phyloP scores from a whole-genome alignment of 2,797 vertebrate genomes.

The Fistularia commersonii region DNA sequence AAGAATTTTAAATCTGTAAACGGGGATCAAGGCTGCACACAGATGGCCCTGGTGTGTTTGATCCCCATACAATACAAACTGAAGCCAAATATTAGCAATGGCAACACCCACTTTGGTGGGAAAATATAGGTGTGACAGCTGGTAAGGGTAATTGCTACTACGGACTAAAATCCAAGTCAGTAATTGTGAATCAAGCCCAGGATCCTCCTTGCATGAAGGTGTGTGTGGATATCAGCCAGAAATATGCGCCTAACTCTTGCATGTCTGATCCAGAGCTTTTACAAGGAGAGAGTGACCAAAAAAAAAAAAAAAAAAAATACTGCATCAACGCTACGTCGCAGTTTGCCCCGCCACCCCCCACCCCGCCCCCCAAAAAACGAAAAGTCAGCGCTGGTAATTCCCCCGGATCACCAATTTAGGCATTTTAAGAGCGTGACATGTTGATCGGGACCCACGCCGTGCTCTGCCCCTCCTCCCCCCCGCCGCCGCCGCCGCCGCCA shows the following conservation, averaged over 20 bases:
- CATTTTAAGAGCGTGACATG: constrained; percentile 53
- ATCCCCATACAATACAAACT: constrained; percentile 46
- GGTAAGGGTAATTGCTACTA: constrained; percentile 33
- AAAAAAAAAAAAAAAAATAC: constrained; percentile 58
- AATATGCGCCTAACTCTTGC: constrained; percentile 12
- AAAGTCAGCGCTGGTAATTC: constrained; percentile 45
- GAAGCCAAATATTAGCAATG: constrained; percentile 60
- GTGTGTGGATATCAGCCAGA: no score
- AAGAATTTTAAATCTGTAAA: constrained; percentile 1
- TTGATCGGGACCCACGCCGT: constrained; percentile 47
- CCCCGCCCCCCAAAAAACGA: constrained; percentile 12
- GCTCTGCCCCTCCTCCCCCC: constrained; percentile 28
- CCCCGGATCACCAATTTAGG: constrained; percentile 34
- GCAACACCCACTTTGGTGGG: constrained; percentile 48
- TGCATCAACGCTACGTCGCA: constrained; percentile 72
- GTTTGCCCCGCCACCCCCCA: constrained; percentile 56
- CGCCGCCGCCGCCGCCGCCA: constrained; percentile 33
- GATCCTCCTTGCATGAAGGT: no score
- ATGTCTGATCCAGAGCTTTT: constrained; percentile 46
- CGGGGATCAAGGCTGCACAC: constrained; percentile 8
- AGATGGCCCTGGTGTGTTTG: constrained; percentile 35
- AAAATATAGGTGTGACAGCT: constrained; percentile 17
- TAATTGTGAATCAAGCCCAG: no score
- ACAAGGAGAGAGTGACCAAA: constrained; percentile 21
- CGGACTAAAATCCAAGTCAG: constrained; percentile 48